Percentiles rank a stretch among this genome's conserved stretches.
These are phyloP conservation scores for Ectobius pallidus DNA, from an alignment of 2,888 invertebrate genomes.

Conservation along the genomic window DNA sequence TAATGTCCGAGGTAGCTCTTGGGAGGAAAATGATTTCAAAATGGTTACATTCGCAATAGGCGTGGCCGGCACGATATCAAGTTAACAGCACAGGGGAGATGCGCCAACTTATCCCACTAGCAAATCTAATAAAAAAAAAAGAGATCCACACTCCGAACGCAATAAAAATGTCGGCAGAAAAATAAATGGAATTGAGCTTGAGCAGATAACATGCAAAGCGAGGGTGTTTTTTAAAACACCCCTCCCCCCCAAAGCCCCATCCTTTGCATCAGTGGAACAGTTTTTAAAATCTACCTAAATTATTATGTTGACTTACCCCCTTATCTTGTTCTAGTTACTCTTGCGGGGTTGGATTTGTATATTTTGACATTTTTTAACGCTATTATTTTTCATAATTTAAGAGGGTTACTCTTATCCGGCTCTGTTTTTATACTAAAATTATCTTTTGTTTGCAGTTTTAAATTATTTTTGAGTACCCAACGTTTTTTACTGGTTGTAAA, in stretches of 20 bases:
- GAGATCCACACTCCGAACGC: conserved; percentile 32
- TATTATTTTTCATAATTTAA: conserved; percentile 40
- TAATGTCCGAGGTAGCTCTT: too few relatives aligned
- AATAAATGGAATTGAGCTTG: conserved; percentile 36
- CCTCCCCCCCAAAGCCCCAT: background rate
- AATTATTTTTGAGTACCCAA: conserved; percentile 35
- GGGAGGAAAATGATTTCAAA: too few relatives aligned
- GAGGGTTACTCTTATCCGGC: conserved; percentile 31
- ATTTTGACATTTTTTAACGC: conserved; percentile 39
- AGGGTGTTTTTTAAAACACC: conserved; percentile 7
- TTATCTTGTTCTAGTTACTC: conserved; percentile 31
- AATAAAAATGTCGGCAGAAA: conserved; percentile 39
- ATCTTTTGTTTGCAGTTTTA: conserved; percentile 39
- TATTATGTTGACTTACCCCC: conserved; percentile 37
- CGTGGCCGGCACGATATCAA: background rate
- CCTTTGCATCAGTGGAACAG: conserved; percentile 32
- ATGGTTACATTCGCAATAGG: too few relatives aligned
- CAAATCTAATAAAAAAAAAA: conserved; percentile 30
- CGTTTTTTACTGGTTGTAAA: conserved; percentile 18
- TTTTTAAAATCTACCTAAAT: conserved; percentile 36
- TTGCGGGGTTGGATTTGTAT: conserved; percentile 36
- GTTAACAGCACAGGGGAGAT: conserved; percentile 11
- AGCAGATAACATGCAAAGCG: conserved; percentile 36
- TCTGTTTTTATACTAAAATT: conserved; percentile 32
- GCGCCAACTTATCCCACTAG: conserved; percentile 24